A percentile compares a stretch with the other conserved stretches of the same genome.
Conservation (phyloP, 2,888 invertebrate genomes). For the Sussaba pulchella region DNA sequence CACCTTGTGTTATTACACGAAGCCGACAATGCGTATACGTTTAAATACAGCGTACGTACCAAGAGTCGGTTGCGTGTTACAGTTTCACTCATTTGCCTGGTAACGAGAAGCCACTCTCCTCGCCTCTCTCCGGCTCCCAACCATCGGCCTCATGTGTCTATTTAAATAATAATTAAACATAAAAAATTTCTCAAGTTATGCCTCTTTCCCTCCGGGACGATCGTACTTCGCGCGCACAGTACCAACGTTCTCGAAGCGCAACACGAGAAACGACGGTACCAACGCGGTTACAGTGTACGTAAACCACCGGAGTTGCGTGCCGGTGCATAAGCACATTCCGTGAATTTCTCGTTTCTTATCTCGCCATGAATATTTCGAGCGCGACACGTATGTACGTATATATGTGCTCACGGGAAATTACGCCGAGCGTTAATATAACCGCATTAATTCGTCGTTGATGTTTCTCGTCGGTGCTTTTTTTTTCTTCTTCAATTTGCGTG, state of each 20-base stretch:
- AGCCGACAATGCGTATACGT: constrained; percentile 20
- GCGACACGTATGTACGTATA: not conserved
- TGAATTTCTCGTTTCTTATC: constrained; percentile 76
- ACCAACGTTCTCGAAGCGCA: not conserved
- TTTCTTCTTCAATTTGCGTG: constrained; percentile 66
- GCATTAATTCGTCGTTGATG: not conserved
- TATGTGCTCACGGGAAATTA: constrained; percentile 34
- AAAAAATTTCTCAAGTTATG: constrained; percentile 70
- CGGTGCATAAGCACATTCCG: constrained; percentile 74
- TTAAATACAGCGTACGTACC: constrained; percentile 1
- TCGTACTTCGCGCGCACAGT: constrained; percentile 57
- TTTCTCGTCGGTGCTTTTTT: constrained; percentile 28
- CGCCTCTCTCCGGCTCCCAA: no score
- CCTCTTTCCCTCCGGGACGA: no score
- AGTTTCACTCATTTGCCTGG: constrained; percentile 82
- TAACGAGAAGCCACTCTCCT: constrained; percentile 76
- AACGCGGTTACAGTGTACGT: constrained; percentile 59
- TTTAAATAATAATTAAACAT: constrained; percentile 83
- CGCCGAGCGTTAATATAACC: constrained; percentile 18
- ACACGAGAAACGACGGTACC: constrained; percentile 44
- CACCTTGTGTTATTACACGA: constrained; percentile 54
- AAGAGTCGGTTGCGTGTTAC: constrained; percentile 78
- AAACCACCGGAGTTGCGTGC: constrained; percentile 77
- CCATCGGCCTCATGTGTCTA: constrained; percentile 76
- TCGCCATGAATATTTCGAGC: constrained; percentile 52